These are phyloP conservation scores for Phalacrocorax carbo DNA, from an alignment of 2,113 vertebrate species.

Conservation along the genomic window DNA sequence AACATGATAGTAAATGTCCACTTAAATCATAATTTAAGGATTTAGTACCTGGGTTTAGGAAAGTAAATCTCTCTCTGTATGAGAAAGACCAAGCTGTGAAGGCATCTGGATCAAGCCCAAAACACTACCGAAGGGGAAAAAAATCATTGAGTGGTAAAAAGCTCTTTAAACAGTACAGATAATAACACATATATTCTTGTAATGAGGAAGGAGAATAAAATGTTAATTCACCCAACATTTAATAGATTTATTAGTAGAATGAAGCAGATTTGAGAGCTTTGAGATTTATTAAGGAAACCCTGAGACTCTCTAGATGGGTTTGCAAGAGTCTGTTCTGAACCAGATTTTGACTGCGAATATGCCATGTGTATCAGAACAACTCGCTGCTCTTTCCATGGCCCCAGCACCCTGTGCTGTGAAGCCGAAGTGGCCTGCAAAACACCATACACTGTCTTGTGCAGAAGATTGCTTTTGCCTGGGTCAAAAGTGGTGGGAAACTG, in stretches of 20 bases:
- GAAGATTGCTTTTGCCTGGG: neutral
- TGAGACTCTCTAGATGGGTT: slow-evolving; percentile 13
- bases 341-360: neutral
- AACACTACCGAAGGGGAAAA: neutral
- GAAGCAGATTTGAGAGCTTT: slow-evolving; percentile 27
- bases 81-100: slow-evolving; percentile 25
- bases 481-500: neutral
- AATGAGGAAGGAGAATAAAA: slow-evolving; percentile 65
- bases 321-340: neutral
- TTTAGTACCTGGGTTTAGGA: slow-evolving; percentile 12
- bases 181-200: slow-evolving; percentile 52
- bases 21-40: slow-evolving; percentile 46
- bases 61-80: slow-evolving; percentile 32
- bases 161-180: slow-evolving; percentile 25
- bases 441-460: neutral
- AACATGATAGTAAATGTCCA: slow-evolving; percentile 27
- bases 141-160: neutral
- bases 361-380: neutral
- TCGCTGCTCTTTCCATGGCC: neutral
- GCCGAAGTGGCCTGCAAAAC: too few species aligned
- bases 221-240: slow-evolving; percentile 46
- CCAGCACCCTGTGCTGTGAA: fast-evolving
- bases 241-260: slow-evolving; percentile 62
- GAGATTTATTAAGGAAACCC: slow-evolving; percentile 10
- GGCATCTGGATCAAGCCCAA: slow-evolving; percentile 20